A percentile compares a stretch with the other conserved stretches of the same genome.
Evolutionary conservation across 35 echinoderm and acorn worm genomes (phyloP).

Genomic region (Lytechinus pictus): DNA sequence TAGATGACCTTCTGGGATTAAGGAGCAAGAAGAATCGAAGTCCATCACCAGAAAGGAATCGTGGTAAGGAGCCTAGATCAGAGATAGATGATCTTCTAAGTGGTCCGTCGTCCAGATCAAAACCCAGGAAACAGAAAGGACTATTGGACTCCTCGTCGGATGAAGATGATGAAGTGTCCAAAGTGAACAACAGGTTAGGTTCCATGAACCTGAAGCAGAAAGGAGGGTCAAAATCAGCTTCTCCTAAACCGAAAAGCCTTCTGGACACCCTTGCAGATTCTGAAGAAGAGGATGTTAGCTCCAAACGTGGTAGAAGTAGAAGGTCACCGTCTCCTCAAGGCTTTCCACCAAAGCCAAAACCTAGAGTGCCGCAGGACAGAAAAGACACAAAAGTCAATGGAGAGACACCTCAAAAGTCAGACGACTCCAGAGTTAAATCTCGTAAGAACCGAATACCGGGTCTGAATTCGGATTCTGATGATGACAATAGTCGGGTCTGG

Average conservation of each 20-base stretch:
- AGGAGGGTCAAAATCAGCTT: background rate
- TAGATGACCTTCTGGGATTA: slow-evolving; percentile 35
- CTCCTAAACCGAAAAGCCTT: slow-evolving; percentile 32
- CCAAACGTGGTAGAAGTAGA: slow-evolving; percentile 3
- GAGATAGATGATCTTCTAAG: slow-evolving; percentile 33
- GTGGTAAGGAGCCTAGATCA: background rate
- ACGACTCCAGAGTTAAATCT: background rate
- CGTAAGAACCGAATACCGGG: slow-evolving; percentile 31
- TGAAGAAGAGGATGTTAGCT: background rate
- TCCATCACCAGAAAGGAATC: slow-evolving; percentile 3
- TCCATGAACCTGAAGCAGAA: slow-evolving; percentile 23
- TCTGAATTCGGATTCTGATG: slow-evolving; percentile 62
- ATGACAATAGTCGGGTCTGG: background rate
- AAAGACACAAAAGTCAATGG: background rate
- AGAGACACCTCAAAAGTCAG: background rate
- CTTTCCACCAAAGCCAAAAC: slow-evolving; percentile 45
- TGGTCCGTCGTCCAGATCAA: background rate
- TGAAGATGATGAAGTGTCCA: slow-evolving; percentile 25
- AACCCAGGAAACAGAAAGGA: slow-evolving; percentile 26
- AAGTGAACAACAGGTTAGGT: background rate
- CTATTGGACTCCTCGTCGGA: slow-evolving; percentile 36
- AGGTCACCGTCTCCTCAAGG: slow-evolving; percentile 41
- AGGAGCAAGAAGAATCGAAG: slow-evolving; percentile 26
- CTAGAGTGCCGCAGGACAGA: background rate
- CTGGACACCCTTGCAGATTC: slow-evolving; percentile 37